Evolutionary conservation across 1,140 invertebrate genomes (phyloP).

Genomic region (Papilio machaon): DNA sequence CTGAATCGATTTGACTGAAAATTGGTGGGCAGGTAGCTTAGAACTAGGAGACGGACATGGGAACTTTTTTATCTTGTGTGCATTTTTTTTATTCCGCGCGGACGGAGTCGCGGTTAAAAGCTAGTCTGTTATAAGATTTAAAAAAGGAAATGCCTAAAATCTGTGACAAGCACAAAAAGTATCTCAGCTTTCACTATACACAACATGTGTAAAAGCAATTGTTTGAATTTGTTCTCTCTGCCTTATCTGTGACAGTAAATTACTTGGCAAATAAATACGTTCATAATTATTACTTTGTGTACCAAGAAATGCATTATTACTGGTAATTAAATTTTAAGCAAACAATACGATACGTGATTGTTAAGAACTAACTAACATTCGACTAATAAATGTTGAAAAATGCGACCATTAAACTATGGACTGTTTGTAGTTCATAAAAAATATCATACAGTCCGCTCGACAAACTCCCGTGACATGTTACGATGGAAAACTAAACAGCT

Average conservation of each 20-base stretch:
- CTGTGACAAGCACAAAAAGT: neutral
- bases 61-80: no score
- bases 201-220: neutral
- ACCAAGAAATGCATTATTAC: neutral
- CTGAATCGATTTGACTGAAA: no score
- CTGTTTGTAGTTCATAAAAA: neutral
- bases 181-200: neutral
- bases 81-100: no score
- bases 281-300: neutral
- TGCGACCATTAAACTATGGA: neutral
- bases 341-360: no score
- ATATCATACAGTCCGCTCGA: neutral
- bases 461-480: conserved; percentile 27
- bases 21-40: no score
- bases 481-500: conserved; percentile 28
- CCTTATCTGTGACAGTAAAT: neutral
- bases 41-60: no score
- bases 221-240: neutral
- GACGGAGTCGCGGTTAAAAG: no score
- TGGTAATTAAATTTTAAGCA: no score
- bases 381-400: neutral
- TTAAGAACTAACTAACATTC: neutral
- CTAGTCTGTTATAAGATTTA: neutral
- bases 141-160: neutral
- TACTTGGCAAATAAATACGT: neutral